Base-by-base conservation (phyloP, 2,888 invertebrate species). In the Heliconius ismenius region DNA sequence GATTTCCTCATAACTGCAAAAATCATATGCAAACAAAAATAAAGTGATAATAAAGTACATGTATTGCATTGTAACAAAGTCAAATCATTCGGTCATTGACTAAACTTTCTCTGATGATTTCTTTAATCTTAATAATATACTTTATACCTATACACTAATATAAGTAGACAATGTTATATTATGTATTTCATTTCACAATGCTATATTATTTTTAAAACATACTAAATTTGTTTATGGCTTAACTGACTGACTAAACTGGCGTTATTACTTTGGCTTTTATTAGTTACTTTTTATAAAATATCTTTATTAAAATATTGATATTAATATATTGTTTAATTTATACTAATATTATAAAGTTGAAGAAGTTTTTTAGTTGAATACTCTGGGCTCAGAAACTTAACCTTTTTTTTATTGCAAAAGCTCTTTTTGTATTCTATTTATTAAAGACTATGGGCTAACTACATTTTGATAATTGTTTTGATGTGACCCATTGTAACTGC, bases 1-100 rank as follows among this genome's bases (percentile, higher is more conserved):
- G 4, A 24, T 6, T 65, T 65, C n/a, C 11, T n/a, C 24, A n/a
- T 11, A 11, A n/a, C n/a, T 65, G 10, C n/a, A 39, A 65, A 65
- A n/a, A n/a, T 65, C 39, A 39, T 39, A 65, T 13, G 36, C 39
- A 65, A 65, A 65, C 39, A 65, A 65, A 36, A 36, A 39, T 65
- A 39, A 36, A 65, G 13, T 4, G 65, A n/a, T 65, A 36, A 32
- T 65, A 32, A n/a, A 36, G 36, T 36, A 64, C 18, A 15, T 32
- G 10, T 21, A 64, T 28, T 21, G 28, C 28, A 63, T 18, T 21
- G 64, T 32, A 21, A 64, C 39, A 39, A 39, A 39, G 32, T 32
- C 28, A 63, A 32, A 60, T 24, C 7, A 21, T 64, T 64, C 21
- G 32, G 64, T 36, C 32, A 32, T 65, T 36, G 36, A 10, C 64